phyloP scores from a whole-genome alignment of 2,797 vertebrate species.

The Hoplostethus atlanticus region DNA sequence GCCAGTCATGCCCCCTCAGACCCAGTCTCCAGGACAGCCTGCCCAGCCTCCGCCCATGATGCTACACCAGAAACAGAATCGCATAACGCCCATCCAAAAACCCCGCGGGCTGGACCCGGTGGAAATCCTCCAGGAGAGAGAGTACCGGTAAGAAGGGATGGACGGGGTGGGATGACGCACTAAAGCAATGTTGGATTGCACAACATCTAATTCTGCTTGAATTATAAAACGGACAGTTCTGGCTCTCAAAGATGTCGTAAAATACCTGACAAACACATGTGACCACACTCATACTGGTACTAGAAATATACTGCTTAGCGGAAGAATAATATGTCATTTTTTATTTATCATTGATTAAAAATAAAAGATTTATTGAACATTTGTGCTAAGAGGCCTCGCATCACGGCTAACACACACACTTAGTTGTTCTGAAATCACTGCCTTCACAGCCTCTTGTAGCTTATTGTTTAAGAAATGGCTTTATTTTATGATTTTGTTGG shows the following conservation, averaged over 20 bases:
- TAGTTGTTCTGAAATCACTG: neutral
- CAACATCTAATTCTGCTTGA: neutral
- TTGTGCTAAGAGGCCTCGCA: neutral
- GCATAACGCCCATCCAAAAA: constrained; percentile 97
- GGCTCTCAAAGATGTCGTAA: neutral
- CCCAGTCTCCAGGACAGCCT: constrained; percentile 93
- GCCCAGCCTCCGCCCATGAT: constrained; percentile 93
- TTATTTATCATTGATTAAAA: neutral
- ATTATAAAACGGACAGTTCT: neutral
- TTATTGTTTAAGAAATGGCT: too few species aligned
- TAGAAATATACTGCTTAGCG: neutral
- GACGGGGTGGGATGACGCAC: neutral
- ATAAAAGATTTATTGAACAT: neutral
- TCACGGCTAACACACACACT: neutral
- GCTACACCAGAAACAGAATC: constrained; percentile 94
- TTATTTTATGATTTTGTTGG: too few species aligned
- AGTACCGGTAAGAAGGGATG: constrained; percentile 87
- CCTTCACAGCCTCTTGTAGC: neutral
- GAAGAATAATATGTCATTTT: neutral
- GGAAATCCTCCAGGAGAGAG: constrained; percentile 97
- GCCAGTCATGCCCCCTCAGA: constrained; percentile 95
- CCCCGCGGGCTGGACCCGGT: constrained; percentile 95
- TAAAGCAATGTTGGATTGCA: too few species aligned
- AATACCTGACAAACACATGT: neutral
- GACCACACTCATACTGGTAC: neutral